phyloP scores from a whole-genome alignment of 2,113 vertebrate genomes.

The Spea bombifrons region DNA sequence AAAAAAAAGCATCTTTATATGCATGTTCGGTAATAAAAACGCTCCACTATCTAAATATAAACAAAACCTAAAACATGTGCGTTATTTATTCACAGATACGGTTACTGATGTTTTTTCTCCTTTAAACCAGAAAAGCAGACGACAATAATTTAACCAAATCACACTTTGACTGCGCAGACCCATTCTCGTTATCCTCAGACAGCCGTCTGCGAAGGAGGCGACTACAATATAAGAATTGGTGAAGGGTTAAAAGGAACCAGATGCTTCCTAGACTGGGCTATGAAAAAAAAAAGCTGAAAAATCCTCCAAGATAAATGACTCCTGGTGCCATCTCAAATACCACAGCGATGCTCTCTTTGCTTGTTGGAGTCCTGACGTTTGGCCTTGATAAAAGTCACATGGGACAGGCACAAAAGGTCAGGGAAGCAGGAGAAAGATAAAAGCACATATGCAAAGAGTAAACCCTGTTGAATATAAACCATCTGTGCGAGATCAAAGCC shows the following conservation, averaged over 20 bases:
- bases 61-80: too few species aligned
- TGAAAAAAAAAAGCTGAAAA: constrained; percentile 21
- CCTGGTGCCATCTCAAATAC: constrained; percentile 27
- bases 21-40: too few species aligned
- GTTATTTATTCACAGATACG: too few species aligned
- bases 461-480: constrained; percentile 29
- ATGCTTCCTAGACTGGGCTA: constrained; percentile 42
- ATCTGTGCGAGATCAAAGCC: constrained; percentile 8
- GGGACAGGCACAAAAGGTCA: constrained; percentile 33
- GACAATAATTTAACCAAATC: too few species aligned
- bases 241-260: constrained; percentile 48
- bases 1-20: too few species aligned
- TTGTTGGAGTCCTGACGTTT: neutral
- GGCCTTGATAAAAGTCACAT: constrained; percentile 38
- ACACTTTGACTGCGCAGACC: neutral
- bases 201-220: neutral
- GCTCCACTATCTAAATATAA: too few species aligned
- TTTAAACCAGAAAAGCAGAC: too few species aligned
- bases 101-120: too few species aligned
- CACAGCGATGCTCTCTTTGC: constrained; percentile 24
- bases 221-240: neutral
- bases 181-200: neutral
- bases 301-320: constrained; percentile 46
- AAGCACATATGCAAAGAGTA: neutral
- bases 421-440: constrained; percentile 46